phyloP scores from a whole-genome alignment of 2,888 invertebrate genomes.

The Glaucopsyche alexis region DNA sequence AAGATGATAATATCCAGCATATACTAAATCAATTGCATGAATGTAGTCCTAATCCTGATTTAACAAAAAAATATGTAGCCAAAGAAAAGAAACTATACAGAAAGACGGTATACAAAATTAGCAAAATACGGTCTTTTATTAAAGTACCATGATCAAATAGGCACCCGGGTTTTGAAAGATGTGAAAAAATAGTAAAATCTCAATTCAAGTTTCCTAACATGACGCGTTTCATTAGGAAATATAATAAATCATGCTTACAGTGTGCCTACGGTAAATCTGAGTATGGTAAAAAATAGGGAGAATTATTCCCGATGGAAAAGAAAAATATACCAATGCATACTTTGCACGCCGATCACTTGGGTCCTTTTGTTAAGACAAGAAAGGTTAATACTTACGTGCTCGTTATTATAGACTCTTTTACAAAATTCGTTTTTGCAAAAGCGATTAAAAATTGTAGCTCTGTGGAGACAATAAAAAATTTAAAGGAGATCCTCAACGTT shows the following conservation, averaged over 20 bases:
- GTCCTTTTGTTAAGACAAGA: background rate
- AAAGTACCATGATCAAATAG: background rate
- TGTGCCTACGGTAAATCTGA: background rate
- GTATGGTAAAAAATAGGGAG: background rate
- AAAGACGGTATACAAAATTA: background rate
- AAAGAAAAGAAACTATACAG: background rate
- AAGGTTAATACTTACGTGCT: background rate
- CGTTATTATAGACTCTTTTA: background rate
- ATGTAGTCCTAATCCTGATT: background rate
- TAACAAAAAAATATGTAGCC: background rate
- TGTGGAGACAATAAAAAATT: background rate
- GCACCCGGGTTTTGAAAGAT: background rate
- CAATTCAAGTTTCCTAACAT: background rate
- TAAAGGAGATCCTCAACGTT: background rate
- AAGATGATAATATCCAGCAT: background rate
- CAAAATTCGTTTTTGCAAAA: background rate
- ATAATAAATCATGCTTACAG: background rate
- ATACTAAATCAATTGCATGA: background rate
- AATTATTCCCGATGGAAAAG: background rate
- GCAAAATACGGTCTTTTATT: background rate
- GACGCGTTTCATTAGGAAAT: background rate
- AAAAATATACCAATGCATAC: background rate
- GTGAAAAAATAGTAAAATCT: background rate
- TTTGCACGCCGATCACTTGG: background rate
- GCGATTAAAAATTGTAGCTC: background rate